Conservation (phyloP, 2,797 vertebrate genomes). For the Valencia hispanica region DNA sequence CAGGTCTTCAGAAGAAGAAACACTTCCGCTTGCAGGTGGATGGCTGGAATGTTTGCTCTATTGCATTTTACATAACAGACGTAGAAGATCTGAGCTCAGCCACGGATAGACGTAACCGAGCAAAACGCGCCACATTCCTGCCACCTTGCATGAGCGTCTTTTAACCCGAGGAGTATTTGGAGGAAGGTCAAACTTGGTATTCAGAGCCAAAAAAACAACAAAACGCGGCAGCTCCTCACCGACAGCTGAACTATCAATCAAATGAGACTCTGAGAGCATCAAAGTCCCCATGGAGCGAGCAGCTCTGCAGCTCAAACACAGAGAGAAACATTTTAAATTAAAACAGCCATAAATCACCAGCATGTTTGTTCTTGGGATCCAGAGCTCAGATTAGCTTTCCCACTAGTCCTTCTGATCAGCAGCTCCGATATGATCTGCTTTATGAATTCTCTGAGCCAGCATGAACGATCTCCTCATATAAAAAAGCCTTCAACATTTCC, state of each 20-base stretch:
- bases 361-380: background rate
- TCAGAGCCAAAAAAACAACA: constrained; percentile 8
- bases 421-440: background rate
- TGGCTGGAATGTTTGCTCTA: constrained; percentile 1
- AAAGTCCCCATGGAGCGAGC: background rate
- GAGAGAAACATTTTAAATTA: background rate
- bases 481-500: background rate
- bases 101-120: background rate
- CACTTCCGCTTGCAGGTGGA: constrained; percentile 15
- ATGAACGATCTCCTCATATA: background rate
- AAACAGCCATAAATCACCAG: background rate
- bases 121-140: background rate
- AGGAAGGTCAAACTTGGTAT: constrained; percentile 44
- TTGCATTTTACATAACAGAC: constrained; percentile 33
- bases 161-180: constrained; percentile 1
- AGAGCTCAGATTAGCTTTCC: background rate
- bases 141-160: constrained; percentile 12
- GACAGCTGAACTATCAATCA: constrained; percentile 38
- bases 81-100: background rate
- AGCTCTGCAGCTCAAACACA: background rate
- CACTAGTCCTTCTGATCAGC: background rate
- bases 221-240: background rate
- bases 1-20: constrained; percentile 35
- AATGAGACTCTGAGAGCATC: constrained; percentile 7
- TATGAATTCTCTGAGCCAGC: background rate